Evolutionary conservation across 2,888 invertebrate species (phyloP), one percentile per base, ranked within the genome.

Genomic region (Stenurella melanura): DNA sequence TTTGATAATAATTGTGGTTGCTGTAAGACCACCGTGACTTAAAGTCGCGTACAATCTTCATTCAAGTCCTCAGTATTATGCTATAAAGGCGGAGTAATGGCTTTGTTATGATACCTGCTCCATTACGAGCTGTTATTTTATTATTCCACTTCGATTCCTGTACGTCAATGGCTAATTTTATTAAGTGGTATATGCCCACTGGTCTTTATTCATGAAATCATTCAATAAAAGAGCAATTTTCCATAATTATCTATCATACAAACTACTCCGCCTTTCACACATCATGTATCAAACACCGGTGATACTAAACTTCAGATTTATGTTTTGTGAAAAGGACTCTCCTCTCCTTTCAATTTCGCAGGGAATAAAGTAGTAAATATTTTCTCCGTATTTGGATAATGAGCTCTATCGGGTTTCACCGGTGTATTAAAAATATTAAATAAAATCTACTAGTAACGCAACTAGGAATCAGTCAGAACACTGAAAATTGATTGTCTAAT

Each of bases 1-100:
- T 66, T 71, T 75, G 71, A 72, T 75, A 72, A 75, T 72, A 70
- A 70, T 38, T 74, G 76, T 68, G 50, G 71, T 71, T 67, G 76
- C 72, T 74, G 74, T 68, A 78, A 79, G 77, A 77, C 75, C 84
- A 83, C 81, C 84, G 83, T 83, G 85, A 82, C 82, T 82, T 80
- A 70, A 82, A 84, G 82, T 85, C 84, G 83, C 79, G 71, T 81
- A 85, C 85, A 85, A 85, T 87, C 86, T 84, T 85, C 83, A 85
- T 85, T 85, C 84, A 83, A 83, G 82, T 87, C 85, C 83, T 85
- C 81, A 84, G 82, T 82, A 85, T 86, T 86, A 85, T 86, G 86
- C 87, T 82, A 87, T 87, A 87, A 87, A 87, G 88, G 87, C 88
- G 88, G 87, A 83, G 87, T 88, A 88, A 88, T 88, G 83, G 87